These are phyloP conservation scores for Grammomys dolichurus DNA, from an alignment of 2,113 vertebrate species.

Conservation along the genomic window DNA sequence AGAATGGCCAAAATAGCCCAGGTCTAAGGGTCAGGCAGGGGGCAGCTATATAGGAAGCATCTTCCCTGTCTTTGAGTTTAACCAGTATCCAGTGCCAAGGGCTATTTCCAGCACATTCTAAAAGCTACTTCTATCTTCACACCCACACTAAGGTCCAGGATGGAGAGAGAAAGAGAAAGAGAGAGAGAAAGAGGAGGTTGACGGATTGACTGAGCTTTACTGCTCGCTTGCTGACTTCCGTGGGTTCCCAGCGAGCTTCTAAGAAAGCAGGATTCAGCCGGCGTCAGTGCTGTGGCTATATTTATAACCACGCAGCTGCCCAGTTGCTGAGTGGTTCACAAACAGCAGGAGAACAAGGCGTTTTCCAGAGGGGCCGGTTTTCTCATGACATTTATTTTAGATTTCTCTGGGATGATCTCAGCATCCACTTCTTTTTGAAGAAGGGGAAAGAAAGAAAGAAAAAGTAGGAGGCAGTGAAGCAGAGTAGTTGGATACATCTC, in stretches of 20 bases:
- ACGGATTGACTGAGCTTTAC: slow-evolving; percentile 52
- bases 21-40: slow-evolving; percentile 46
- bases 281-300: slow-evolving; percentile 75
- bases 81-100: slow-evolving; percentile 49
- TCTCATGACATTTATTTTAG: slow-evolving; percentile 76
- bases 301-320: slow-evolving; percentile 72
- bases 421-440: slow-evolving; percentile 70
- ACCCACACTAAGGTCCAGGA: slow-evolving; percentile 65
- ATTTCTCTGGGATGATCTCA: slow-evolving; percentile 76
- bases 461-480: slow-evolving; percentile 7
- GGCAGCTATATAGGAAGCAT: slow-evolving; percentile 58
- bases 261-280: slow-evolving; percentile 75
- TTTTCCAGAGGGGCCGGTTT: slow-evolving; percentile 65
- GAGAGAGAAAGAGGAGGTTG: neutral
- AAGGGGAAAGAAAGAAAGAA: neutral
- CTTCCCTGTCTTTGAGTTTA: slow-evolving; percentile 59
- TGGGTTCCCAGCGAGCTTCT: slow-evolving; percentile 67
- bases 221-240: slow-evolving; percentile 73
- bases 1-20: slow-evolving; percentile 14
- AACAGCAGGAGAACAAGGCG: slow-evolving; percentile 70
- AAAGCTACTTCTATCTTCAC: slow-evolving; percentile 54
- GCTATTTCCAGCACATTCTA: slow-evolving; percentile 68
- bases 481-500: neutral
- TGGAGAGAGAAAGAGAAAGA: neutral
- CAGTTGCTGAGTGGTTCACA: slow-evolving; percentile 72